Evolutionary conservation across 2,797 vertebrate species (phyloP), one percentile per base, ranked within the genome.

Genomic region (Antrozous pallidus): DNA sequence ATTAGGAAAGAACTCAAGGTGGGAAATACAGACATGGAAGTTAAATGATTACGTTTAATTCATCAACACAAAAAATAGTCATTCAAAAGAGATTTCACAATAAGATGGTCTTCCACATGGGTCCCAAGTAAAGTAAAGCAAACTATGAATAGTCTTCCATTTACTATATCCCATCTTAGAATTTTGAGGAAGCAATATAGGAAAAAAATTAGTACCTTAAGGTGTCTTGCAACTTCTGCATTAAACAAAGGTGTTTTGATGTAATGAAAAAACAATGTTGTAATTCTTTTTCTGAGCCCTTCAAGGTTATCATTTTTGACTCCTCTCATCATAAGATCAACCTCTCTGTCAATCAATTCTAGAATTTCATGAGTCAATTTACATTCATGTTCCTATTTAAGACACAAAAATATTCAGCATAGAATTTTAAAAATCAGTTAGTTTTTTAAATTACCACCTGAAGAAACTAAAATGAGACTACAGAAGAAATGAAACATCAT

Each of bases 201-300:
- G 7, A 78, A 77, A 63, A 80, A 7, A 86, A 26, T 33, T 38
- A 97, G 93, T 98, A 99, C 99, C 99, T 98, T 99, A 82, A 99
- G 98, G 73, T 98, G 88, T 93, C 97, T 98, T 97, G 98, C 96
- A 95, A 98, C 98, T 92, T 98, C 98, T 2, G 99, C 99, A 97
- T 99, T 99, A 97, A 99, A 99, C 1, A 97, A 94, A 0, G 99
- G 99, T 33, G 95, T 99, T 98, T 99, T 99, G 97, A 99, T 98
- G 91, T 98, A 99, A 91, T 99, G 99, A 51, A 99, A 98, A 97
- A 99, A 99, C 67, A 99, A 98, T 0, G 99, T 99, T 95, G 98
- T 98, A 96, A 99, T 99, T 97, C 99, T 99, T 97, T 98, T 98
- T 90, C 99, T 98, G 90, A 99, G 98, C 16, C 99, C 99, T 96